Conservation (phyloP, 2,113 vertebrate species). For the Ibidorhyncha struthersii region DNA sequence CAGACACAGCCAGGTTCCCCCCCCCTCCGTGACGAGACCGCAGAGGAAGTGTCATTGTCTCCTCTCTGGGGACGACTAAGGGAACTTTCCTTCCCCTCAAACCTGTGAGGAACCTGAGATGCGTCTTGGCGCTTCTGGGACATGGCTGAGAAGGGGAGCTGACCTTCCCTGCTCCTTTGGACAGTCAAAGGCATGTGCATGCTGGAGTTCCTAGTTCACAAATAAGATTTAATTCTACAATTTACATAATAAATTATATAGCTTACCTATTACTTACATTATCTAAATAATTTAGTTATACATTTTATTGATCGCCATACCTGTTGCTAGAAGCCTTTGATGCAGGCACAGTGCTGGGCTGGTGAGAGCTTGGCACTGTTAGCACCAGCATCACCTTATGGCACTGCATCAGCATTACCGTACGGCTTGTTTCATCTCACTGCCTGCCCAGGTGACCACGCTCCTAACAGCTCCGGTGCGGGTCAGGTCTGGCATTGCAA, state of each 20-base stretch:
- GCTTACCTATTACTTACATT: background rate
- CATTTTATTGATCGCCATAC: background rate
- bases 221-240: background rate
- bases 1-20: background rate
- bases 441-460: background rate
- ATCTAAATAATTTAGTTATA: background rate
- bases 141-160: background rate
- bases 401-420: background rate
- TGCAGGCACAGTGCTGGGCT: background rate
- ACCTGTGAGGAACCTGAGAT: background rate
- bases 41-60: background rate
- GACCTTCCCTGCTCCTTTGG: background rate
- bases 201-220: background rate
- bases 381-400: background rate
- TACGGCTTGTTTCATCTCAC: background rate
- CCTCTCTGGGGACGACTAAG: background rate
- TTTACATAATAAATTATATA: background rate
- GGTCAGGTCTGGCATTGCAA: background rate
- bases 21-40: rapidly evolving
- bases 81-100: background rate
- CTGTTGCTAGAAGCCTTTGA: background rate
- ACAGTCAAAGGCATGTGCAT: background rate
- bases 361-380: background rate
- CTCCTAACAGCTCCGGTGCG: background rate
- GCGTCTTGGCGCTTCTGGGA: background rate